Evolutionary conservation across 1,140 invertebrate genomes (phyloP), one percentile per base, ranked within the genome.

Genomic region (Anadara kagoshimensis): DNA sequence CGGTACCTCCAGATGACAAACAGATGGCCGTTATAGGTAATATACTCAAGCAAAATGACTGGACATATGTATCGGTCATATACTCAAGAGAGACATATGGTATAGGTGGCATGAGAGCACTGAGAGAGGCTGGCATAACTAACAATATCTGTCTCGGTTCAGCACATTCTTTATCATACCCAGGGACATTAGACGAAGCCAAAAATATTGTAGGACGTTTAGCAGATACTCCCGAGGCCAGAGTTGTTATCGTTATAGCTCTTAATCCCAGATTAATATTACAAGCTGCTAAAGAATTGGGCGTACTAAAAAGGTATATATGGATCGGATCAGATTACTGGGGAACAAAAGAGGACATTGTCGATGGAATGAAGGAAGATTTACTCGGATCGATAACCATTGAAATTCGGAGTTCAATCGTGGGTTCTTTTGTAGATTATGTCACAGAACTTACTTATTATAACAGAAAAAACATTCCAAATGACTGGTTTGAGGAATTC

Each of bases 301-400:
- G 76, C 0, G 24, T 83, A 12, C 22, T 59, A 1, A 66, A 68
- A 0, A 56, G 68, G 10, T 86, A 69, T 62, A 22, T 85, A 26
- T 77, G 78, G 68, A 76, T 85, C 10, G 81, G 80, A 36, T 66
- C 72, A 0, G 69, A 78, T 65, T 57, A 56, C 0, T 82, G 76
- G 82, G 94, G 93, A 14, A 92, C 92, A 66, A 92, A 93, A 76
- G 89, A 91, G n/a, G 92, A 93, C 69, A 84, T 94, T 2, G 90
- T 94, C 0, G 91, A 93, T 67, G 92, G 92, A 0, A 78, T 93
- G 5, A 11, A 51, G 10, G 93, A 94, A 79, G 91, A 93, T n/a
- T 93, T 94, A 0, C 92, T 93, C 70, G 94, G 94, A 0, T 93
- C 94, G 0, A 93, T 95, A 56, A 95, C 94, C 0, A 92, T 95